Evolutionary conservation across 2,888 invertebrate species (phyloP).

Genomic region (Drosophila maculinotata): DNA sequence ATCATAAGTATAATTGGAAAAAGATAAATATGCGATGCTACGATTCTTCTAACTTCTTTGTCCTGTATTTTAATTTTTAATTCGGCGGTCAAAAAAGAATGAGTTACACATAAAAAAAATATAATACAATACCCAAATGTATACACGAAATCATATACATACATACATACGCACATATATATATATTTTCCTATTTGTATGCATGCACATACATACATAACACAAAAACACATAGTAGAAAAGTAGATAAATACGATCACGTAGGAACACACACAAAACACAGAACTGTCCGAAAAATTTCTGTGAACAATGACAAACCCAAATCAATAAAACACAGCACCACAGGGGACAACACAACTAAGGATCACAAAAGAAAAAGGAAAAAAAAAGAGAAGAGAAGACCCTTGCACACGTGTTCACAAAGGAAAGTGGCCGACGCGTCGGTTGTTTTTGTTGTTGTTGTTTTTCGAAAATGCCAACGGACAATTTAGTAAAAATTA

Average conservation of each 20-base stretch:
- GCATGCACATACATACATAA: background rate
- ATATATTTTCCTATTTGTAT: slow-evolving; percentile 7
- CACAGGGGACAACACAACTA: slow-evolving; percentile 68
- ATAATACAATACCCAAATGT: background rate
- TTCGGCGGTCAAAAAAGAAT: slow-evolving; percentile 13
- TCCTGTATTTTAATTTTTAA: no score
- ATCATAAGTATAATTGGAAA: no score
- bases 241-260: slow-evolving; percentile 12
- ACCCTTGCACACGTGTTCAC: slow-evolving; percentile 77
- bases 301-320: slow-evolving; percentile 58
- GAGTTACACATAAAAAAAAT: slow-evolving; percentile 4
- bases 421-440: slow-evolving; percentile 67
- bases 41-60: no score
- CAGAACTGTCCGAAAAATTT: slow-evolving; percentile 25
- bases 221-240: background rate
- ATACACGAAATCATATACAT: slow-evolving; percentile 2
- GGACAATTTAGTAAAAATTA: slow-evolving; percentile 57
- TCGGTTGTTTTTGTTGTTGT: slow-evolving; percentile 33
- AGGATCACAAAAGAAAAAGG: slow-evolving; percentile 49
- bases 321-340: slow-evolving; percentile 75
- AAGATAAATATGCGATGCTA: no score
- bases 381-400: slow-evolving; percentile 28
- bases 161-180: slow-evolving; percentile 4
- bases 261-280: slow-evolving; percentile 28
- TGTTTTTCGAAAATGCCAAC: slow-evolving; percentile 46